Conservation (phyloP, 2,888 invertebrate genomes). For the Pandemis heparana region DNA sequence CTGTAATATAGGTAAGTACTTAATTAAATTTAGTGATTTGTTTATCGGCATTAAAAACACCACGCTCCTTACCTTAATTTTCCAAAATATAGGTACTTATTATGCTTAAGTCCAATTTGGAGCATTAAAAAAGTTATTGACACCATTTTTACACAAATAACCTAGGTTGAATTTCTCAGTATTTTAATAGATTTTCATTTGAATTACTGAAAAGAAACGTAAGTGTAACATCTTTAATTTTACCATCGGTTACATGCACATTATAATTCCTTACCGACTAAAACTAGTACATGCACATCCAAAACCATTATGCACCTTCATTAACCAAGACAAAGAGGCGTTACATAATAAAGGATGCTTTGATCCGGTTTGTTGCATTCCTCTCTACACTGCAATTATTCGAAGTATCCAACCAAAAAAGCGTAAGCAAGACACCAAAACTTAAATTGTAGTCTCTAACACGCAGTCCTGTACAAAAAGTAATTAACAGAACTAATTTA, state of each 20-base stretch:
- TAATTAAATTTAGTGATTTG: too few species aligned
- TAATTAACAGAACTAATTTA: conserved; percentile 25
- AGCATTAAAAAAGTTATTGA: too few species aligned
- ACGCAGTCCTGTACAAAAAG: conserved; percentile 4
- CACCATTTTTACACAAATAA: too few species aligned
- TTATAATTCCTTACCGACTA: neutral
- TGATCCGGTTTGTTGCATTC: neutral
- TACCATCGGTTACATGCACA: neutral
- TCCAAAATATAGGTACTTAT: too few species aligned
- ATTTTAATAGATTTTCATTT: too few species aligned
- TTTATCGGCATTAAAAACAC: too few species aligned
- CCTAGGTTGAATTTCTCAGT: too few species aligned
- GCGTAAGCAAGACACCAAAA: neutral
- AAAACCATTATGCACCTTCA: neutral
- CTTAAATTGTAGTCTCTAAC: neutral
- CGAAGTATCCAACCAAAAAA: neutral
- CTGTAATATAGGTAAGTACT: too few species aligned
- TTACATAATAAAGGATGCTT: neutral
- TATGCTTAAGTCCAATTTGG: too few species aligned
- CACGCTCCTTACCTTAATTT: too few species aligned
- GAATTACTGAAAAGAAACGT: too few species aligned
- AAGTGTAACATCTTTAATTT: too few species aligned
- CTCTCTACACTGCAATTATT: neutral
- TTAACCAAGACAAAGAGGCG: neutral
- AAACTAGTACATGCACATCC: neutral